Base-by-base conservation (phyloP, 1,140 invertebrate genomes). In the Drosophila repleta region DNA sequence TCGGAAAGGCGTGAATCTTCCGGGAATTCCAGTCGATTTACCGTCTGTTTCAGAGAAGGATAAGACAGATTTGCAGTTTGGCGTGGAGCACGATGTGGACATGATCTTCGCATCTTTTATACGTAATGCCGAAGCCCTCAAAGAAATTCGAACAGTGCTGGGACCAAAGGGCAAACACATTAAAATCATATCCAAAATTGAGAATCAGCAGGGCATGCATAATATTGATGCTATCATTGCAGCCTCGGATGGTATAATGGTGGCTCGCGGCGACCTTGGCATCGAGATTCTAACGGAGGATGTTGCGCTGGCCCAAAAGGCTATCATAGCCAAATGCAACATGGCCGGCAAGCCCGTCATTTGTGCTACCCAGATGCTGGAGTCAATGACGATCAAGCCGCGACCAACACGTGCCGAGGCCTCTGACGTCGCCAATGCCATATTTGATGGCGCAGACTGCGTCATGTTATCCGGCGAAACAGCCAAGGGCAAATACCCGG, bases 41-140 rank as follows among this genome's bases (percentile, higher is more conserved):
- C 99, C 99, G 1, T 97, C 97, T 4, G 97, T 99, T 0, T 99
- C 98, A 0, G 98, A 99, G 89, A 99, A 99, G 91, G 99, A 99
- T 91, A 98, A 96, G 88, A 93, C 95, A 11, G 99, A 99, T 92
- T 92, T 99, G 11, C 90, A 94, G 46, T 99, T 99, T 91, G 99
- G 97, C 53, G 96, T 99, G 2, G 96, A 99, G 73, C 96, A 99
- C 87, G 95, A 95, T 26, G 94, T 99, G 11, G 99, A 99, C 84
- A 99, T 99, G 95, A 95, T 99, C 53, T 99, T 99, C 92, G 99
- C 98, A 0, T 99, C 98, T 0, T 99, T 99, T 92, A 99, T 99
- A 81, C 94, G 98, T 74, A 96, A 97, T 92, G 98, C 96, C 7
- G 94, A 94, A 1, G 98, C 97, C n/a, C 93, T 99, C 13, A 92